Evolutionary conservation across 23 tunicate genomes (phyloP).

Genomic region (Ascidia mentula): DNA sequence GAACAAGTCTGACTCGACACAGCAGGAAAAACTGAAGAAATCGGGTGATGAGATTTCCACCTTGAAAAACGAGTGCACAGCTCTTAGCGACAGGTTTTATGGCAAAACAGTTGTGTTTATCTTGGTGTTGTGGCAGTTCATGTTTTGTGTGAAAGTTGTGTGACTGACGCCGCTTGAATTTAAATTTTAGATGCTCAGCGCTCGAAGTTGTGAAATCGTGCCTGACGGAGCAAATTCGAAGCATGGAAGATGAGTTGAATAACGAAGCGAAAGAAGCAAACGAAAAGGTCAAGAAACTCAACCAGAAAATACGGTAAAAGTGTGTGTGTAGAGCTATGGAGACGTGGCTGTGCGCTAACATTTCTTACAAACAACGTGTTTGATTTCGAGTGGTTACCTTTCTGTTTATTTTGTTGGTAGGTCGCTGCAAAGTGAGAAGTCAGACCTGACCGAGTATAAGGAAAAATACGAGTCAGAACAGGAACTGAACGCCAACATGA

Average conservation of each 20-base stretch:
- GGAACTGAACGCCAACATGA: constrained; percentile 55
- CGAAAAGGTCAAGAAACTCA: constrained; percentile 30
- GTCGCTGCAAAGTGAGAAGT: neutral
- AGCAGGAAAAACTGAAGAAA: neutral
- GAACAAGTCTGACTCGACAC: neutral
- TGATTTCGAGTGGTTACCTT: neutral
- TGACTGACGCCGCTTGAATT: neutral
- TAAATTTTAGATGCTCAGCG: constrained; percentile 33
- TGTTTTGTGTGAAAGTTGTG: too few species aligned
- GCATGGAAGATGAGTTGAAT: constrained; percentile 39
- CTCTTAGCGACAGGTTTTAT: constrained; percentile 8
- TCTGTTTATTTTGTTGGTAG: too few species aligned
- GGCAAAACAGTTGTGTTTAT: neutral
- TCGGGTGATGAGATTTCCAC: neutral
- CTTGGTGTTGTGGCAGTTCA: too few species aligned
- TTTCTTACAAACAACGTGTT: too few species aligned
- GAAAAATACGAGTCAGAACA: constrained; percentile 38
- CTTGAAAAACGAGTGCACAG: neutral
- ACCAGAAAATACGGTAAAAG: constrained; percentile 25
- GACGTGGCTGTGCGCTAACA: too few species aligned
- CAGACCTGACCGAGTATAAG: constrained; percentile 22
- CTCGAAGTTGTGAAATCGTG: constrained; percentile 62
- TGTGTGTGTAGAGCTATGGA: too few species aligned
- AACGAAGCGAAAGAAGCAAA: neutral
- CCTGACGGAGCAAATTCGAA: constrained; percentile 35